Evolutionary conservation across 2,113 vertebrate genomes (phyloP).

Genomic region (Apistogramma diplotaenia): DNA sequence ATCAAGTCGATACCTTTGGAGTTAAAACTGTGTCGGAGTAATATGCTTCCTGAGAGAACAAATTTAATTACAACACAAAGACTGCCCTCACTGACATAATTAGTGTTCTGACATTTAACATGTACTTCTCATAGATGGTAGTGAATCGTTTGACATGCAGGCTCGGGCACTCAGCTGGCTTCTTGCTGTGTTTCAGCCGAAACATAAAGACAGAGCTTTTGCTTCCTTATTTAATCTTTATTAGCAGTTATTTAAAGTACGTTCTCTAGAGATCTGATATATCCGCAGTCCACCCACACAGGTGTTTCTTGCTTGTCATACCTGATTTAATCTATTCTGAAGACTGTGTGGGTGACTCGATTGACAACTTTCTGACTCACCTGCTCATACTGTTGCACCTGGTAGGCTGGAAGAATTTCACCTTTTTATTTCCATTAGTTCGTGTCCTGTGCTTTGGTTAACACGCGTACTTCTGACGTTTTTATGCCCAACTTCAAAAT

Average conservation of each 20-base stretch:
- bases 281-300: neutral
- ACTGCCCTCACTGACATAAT: slow-evolving; percentile 3
- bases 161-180: neutral
- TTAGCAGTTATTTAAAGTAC: neutral
- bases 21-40: neutral
- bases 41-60: neutral
- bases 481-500: neutral
- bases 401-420: neutral
- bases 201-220: neutral
- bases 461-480: neutral
- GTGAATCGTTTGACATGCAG: neutral
- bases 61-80: slow-evolving; percentile 13
- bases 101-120: slow-evolving; percentile 28
- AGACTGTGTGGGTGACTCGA: neutral
- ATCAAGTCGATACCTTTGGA: neutral
- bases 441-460: neutral
- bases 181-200: neutral
- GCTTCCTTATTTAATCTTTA: neutral
- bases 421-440: neutral
- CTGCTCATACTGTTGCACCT: neutral
- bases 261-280: neutral
- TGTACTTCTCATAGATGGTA: neutral
- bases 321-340: slow-evolving; percentile 4
- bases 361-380: neutral
- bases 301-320: neutral